Evolutionary conservation across 2,888 invertebrate genomes (phyloP), one percentile per base, ranked within the genome.

Genomic region (Papilio elwesi): DNA sequence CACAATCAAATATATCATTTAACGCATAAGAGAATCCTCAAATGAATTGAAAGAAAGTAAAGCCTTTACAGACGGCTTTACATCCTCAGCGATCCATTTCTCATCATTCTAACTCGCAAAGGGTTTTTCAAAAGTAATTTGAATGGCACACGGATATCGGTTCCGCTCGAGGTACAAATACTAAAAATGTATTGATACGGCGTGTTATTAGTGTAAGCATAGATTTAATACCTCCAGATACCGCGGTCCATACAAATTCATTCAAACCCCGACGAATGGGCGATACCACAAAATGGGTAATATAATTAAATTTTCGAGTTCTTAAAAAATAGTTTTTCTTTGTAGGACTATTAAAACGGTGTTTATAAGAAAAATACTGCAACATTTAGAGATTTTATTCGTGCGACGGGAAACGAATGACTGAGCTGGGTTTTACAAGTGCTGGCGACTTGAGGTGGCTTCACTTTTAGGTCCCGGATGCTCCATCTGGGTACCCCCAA

Each of bases 41-140:
- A 63, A 63, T 47, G 16, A 63, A 47, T 63, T 63, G 63, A 63
- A 63, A 59, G 59, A 63, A 62, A 26, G n/a, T 26, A 48, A 16
- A 47, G 16, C 48, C 63, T 63, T 63, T 47, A 63, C 63, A 16
- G 48, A 47, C 3, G n/a, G 63, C 6, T 13, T 47, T 48, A 15
- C 47, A 63, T 16, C 48, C 47, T 12, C n/a, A 12, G n/a, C 43
- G 43, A 47, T 63, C 63, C 63, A 16, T 63, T 63, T 47, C 63
- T 47, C 63, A 63, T 63, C 63, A 63, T 63, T 63, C 63, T 48
- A 63, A 63, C 38, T 63, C 48, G 63, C 63, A 63, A 63, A 63
- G 63, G 48, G 63, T 59, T 59, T n/a, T 59, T 38, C 38, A 59
- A 38, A 59, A 59, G 59, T 59, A 59, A 59, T 59, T 59, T 38